Conservation (phyloP, 2,888 invertebrate genomes). For the Drepanosiphum platanoidis region DNA sequence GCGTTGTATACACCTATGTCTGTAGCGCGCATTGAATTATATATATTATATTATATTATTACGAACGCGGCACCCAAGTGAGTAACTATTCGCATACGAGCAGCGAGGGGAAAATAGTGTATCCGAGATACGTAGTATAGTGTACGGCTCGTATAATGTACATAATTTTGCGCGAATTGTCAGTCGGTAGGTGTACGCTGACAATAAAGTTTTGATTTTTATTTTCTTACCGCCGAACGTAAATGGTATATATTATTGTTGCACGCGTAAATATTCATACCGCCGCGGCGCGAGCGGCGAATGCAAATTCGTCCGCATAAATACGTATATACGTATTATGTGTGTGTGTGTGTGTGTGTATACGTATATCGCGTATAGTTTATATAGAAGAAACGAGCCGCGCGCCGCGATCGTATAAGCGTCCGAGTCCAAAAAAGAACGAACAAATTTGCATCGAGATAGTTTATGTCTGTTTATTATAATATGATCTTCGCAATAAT, state of each 20-base stretch:
- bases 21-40: neutral
- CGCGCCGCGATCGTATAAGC: neutral
- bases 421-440: neutral
- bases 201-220: constrained; percentile 36
- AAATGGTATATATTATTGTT: neutral
- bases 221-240: constrained; percentile 3
- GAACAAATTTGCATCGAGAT: neutral
- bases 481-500: neutral
- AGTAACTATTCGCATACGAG: neutral
- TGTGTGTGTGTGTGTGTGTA: neutral
- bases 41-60: neutral
- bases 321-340: neutral
- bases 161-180: neutral
- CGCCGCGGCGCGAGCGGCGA: neutral
- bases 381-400: neutral
- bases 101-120: neutral
- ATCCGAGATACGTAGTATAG: neutral
- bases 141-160: neutral
- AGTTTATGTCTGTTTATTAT: neutral
- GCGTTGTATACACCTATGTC: too few relatives aligned
- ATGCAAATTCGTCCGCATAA: constrained; percentile 1
- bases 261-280: neutral
- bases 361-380: neutral
- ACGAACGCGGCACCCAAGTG: neutral
- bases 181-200: neutral